A percentile compares a stretch with the other conserved stretches of the same genome.
Evolutionary conservation across 2,888 invertebrate species (phyloP).

Genomic region (Calliopum simillimum): DNA sequence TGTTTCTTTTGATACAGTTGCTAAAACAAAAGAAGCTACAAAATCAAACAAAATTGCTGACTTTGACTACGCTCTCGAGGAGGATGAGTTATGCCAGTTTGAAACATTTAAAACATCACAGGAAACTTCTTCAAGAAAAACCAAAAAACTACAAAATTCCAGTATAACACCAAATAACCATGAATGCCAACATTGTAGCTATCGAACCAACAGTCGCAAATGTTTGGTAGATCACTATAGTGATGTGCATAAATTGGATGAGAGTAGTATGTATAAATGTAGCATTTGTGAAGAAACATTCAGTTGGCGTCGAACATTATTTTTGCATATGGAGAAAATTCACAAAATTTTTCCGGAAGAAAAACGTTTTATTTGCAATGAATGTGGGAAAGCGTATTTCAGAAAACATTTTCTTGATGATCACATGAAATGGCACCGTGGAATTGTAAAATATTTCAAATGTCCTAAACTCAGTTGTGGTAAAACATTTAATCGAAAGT

Average conservation of each 20-base stretch:
- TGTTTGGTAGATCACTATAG: slow-evolving; percentile 30
- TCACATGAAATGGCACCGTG: slow-evolving; percentile 36
- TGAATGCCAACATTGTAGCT: slow-evolving; percentile 33
- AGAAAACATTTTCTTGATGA: slow-evolving; percentile 30
- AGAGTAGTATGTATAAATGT: slow-evolving; percentile 34
- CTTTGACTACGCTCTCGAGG: too few relatives aligned
- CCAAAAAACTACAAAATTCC: too few relatives aligned
- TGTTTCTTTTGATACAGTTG: too few relatives aligned
- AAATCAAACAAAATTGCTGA: too few relatives aligned
- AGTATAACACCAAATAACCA: too few relatives aligned
- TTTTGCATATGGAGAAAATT: slow-evolving; percentile 31
- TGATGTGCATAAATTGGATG: slow-evolving; percentile 27
- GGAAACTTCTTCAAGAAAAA: too few relatives aligned
- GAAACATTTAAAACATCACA: too few relatives aligned
- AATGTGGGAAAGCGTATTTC: slow-evolving; percentile 33
- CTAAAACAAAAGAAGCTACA: too few relatives aligned
- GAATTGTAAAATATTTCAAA: slow-evolving; percentile 20
- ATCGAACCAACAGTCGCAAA: slow-evolving; percentile 29
- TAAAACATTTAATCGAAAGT: slow-evolving; percentile 38
- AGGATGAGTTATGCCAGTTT: too few relatives aligned
- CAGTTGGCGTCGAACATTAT: slow-evolving; percentile 36
- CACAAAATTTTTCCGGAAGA: slow-evolving; percentile 34
- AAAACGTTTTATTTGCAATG: slow-evolving; percentile 33
- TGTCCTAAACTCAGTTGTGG: slow-evolving; percentile 37
- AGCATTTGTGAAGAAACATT: slow-evolving; percentile 32